A percentile compares a stretch with the other conserved stretches of the same genome.
Evolutionary conservation across 2,888 invertebrate genomes (phyloP).

Genomic region (Peribatodes rhomboidaria): DNA sequence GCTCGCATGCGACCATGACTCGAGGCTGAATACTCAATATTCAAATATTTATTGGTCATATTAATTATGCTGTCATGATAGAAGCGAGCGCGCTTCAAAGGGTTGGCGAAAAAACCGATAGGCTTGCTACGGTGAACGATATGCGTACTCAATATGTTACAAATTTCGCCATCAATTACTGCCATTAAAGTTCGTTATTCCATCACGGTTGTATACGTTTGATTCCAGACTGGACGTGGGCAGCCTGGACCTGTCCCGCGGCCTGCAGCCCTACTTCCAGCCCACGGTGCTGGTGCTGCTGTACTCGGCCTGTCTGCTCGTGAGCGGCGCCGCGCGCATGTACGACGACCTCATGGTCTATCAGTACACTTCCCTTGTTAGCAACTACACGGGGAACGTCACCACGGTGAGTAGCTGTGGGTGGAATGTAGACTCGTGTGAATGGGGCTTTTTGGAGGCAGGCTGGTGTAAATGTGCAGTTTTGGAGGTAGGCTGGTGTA

Average conservation of each 20-base stretch:
- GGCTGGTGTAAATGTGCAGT: background rate
- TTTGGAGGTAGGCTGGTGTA: background rate
- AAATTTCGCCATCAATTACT: too few species aligned
- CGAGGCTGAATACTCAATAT: too few species aligned
- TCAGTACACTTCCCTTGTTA: conserved; percentile 70
- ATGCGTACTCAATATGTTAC: too few species aligned
- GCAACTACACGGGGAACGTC: conserved; percentile 69
- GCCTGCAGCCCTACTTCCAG: conserved; percentile 80
- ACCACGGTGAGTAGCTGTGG: conserved; percentile 72
- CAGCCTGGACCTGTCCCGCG: conserved; percentile 71
- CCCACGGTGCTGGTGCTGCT: conserved; percentile 78
- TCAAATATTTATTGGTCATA: too few species aligned
- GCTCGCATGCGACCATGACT: too few species aligned
- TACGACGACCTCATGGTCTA: conserved; percentile 84
- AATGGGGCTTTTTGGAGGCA: conserved; percentile 1
- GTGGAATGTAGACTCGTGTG: background rate
- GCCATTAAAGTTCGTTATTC: too few species aligned
- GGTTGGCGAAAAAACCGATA: too few species aligned
- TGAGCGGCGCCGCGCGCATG: conserved; percentile 77
- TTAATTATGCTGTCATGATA: too few species aligned
- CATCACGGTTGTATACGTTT: too few species aligned
- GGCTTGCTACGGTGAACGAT: too few species aligned
- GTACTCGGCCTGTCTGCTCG: conserved; percentile 77
- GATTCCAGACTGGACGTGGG: conserved; percentile 78
- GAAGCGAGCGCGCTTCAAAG: too few species aligned